Evolutionary conservation across 2,113 vertebrate genomes (phyloP), one percentile per base, ranked within the genome.

Genomic region (Onychostruthus taczanowskii): DNA sequence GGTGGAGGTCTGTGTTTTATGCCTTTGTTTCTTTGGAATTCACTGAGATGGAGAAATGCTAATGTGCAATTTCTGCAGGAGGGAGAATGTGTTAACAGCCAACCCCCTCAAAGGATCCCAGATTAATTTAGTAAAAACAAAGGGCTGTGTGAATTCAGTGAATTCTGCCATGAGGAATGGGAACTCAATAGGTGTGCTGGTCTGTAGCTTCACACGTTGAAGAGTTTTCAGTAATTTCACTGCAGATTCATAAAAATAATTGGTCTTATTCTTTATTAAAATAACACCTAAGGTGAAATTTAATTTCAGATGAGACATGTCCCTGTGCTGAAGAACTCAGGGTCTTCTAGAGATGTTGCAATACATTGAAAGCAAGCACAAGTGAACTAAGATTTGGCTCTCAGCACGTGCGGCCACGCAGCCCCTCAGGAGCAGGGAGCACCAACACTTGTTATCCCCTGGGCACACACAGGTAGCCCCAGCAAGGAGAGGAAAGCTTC

Each of bases 111-210:
- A n/a, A 93, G 52, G 77, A 79, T 28, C 44, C 30, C 52, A 49
- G 44, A 68, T 30, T 69, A 82, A 93, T 89, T 73, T 49, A 76
- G 62, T 30, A 10, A 73, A 86, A 91, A 66, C 66, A 62, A 93
- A 87, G 80, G 37, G 23, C 53, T 56, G 62, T 78, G 77, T 76
- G 90, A 89, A 73, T 73, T 90, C 41, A 75, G 52, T 82, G 77
- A 67, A 68, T 76, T 91, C n/a, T 82, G 58, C 46, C 49, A 35
- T 27, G 46, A 75, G 33, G 63, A 84, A 23, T 3, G 6, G 41
- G 11, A 56, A 58, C 46, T 73, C 63, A 17, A 49, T 28, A 66
- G 37, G 59, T 74, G 41, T 62, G 41, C 58, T 89, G 58, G 46
- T 56, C 67, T 87, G 53, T 10, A 7, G 64, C 50, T 83, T 69